These are phyloP conservation scores for Orius laevigatus DNA, from an alignment of 1,140 invertebrate genomes.

Conservation along the genomic window DNA sequence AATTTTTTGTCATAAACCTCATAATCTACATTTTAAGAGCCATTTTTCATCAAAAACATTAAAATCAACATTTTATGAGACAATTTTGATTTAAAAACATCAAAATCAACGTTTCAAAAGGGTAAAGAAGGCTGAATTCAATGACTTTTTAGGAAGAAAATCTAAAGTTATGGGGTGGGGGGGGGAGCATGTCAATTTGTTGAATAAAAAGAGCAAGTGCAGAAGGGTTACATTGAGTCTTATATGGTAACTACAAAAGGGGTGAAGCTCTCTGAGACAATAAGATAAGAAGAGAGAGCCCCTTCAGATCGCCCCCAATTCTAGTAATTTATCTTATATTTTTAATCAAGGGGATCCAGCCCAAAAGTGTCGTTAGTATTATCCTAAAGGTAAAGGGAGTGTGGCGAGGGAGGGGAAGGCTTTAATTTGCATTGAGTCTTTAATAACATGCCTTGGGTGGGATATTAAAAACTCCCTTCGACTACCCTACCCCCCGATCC, in stretches of 20 bases:
- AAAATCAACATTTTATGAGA: too few species aligned
- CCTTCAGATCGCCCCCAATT: constrained; percentile 1
- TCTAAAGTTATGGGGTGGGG: too few species aligned
- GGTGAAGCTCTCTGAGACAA: constrained; percentile 9
- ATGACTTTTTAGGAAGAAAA: too few species aligned
- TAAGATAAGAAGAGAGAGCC: constrained; percentile 12
- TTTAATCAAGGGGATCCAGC: constrained; percentile 15
- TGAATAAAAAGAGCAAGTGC: too few species aligned
- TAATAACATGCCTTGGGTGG: constrained; percentile 14
- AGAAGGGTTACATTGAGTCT: background rate
- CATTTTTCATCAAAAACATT: too few species aligned
- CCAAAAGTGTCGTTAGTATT: constrained; percentile 15
- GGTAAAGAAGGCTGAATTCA: too few species aligned
- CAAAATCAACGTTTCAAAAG: too few species aligned
- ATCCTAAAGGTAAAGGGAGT: constrained; percentile 10
- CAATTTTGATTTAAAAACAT: too few species aligned
- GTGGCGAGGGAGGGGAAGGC: background rate
- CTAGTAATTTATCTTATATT: constrained; percentile 15
- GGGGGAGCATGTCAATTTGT: too few species aligned
- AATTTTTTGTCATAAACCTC: too few species aligned
- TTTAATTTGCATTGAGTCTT: constrained; percentile 17
- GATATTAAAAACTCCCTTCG: constrained; percentile 15
- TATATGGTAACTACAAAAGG: background rate
- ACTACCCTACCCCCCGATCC: background rate
- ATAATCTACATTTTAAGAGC: too few species aligned